Evolutionary conservation across 2,113 vertebrate species (phyloP).

Genomic region (Trogon melanurus): DNA sequence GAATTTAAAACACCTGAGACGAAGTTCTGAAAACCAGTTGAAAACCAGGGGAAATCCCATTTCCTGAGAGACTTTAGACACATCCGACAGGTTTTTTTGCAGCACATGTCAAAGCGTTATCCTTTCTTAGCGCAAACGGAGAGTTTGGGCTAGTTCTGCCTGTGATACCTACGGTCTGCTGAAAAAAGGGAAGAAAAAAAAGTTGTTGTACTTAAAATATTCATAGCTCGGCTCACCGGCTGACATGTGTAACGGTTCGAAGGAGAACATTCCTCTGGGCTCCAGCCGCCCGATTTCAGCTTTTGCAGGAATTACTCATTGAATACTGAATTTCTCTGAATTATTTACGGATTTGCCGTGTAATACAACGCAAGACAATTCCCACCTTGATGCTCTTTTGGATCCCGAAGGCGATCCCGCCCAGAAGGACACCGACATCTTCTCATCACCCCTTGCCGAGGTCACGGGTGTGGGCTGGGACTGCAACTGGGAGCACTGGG

Average conservation of each 20-base stretch:
- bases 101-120: neutral
- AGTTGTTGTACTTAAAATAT: constrained; percentile 22
- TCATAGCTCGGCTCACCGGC: neutral
- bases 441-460: constrained; percentile 26
- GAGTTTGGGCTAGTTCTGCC: neutral
- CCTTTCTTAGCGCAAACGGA: neutral
- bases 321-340: constrained; percentile 46
- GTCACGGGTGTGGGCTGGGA: neutral
- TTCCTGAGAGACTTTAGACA: neutral
- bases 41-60: neutral
- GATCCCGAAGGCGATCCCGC: neutral
- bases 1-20: neutral
- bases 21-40: neutral
- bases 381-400: neutral
- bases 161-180: neutral
- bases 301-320: neutral
- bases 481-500: neutral
- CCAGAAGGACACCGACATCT: constrained; percentile 67
- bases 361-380: neutral
- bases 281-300: neutral
- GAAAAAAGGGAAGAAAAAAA: neutral
- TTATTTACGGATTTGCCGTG: neutral
- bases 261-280: constrained; percentile 32
- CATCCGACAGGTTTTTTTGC: fast-evolving
- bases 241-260: neutral